Base-by-base conservation (phyloP, 2,888 invertebrate species). In the Noctua janthe region DNA sequence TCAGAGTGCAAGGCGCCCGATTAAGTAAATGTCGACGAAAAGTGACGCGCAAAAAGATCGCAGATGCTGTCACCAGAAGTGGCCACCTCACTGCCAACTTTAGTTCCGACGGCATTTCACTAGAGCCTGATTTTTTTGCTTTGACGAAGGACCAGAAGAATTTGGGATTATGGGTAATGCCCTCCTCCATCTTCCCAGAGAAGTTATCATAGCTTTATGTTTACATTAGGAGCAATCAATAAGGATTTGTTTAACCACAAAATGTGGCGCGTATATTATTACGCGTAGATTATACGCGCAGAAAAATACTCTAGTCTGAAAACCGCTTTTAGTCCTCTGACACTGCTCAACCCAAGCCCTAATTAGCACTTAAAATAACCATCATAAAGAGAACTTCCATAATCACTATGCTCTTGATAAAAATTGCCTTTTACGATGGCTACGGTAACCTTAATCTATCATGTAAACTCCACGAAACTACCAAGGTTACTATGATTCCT, bases 401-500 rank as follows among this genome's bases (percentile, higher is more conserved):
- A 39, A 23, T 20, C 47, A 17, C 51, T 35, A 66, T 20, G 1
- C n/a, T 72, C 43, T 15, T n/a, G 11, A 39, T 23, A 13, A 62
- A 56, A 73, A 74, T 15, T 13, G 0, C 47, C 13, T 62, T 29
- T 35, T 64, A 23, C 43, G 29, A 15, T 8, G 47, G 6, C n/a
- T 43, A 43, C 69, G 20, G 10, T 39, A 66, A 39, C 35, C 47
- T 64, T 43, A 20, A 54, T 49, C 29, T 56, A 29, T 56, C 43
- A 64, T 56, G 54, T 70, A 64, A 56, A 79, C 79, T 54, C 49
- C 69, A 62, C 20, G 2, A 81, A 84, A 84, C 84, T 62, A 15
- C 80, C 43, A 54, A 79, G 29, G 62, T 49, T 84, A 20, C 49
- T 71, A 84, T 54, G 20, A 79, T n/a, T 84, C 80, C n/a, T 71